Evolutionary conservation across 35 echinoderm and acorn worm genomes (phyloP).

Genomic region (Ophiothrix spiculata): DNA sequence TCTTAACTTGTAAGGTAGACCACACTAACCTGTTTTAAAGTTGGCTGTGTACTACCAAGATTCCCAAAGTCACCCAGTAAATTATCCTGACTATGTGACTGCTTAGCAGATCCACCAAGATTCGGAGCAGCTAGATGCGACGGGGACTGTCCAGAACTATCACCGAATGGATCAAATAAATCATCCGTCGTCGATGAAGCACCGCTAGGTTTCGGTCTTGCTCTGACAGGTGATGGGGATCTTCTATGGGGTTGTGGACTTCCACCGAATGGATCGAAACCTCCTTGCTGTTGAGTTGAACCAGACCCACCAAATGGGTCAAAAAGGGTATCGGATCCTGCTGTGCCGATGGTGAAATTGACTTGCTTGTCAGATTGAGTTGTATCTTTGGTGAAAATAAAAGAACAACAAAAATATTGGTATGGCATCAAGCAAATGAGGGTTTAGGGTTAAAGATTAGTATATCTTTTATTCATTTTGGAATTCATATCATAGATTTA

Average conservation of each 20-base stretch:
- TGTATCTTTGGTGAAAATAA: too few species aligned
- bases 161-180: constrained; percentile 78
- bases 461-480: too few species aligned
- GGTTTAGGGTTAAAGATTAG: too few species aligned
- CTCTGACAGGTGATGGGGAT: background rate
- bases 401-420: too few species aligned
- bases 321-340: constrained; percentile 7
- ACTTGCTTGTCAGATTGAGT: background rate
- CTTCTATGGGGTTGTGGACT: background rate
- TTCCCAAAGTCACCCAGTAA: constrained; percentile 40
- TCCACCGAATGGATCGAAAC: background rate
- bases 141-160: constrained; percentile 7
- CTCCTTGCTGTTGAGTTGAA: constrained; percentile 12
- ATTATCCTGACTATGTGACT: constrained; percentile 62
- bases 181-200: constrained; percentile 18
- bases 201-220: constrained; percentile 12
- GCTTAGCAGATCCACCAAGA: constrained; percentile 41
- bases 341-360: background rate
- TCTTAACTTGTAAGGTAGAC: too few species aligned
- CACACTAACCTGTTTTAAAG: constrained; percentile 55
- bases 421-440: too few species aligned
- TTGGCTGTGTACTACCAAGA: constrained; percentile 7
- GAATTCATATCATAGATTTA: too few species aligned
- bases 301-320: constrained; percentile 51
- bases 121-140: constrained; percentile 16